Conservation (phyloP, 2,113 vertebrate genomes). For the Natator depressus region DNA sequence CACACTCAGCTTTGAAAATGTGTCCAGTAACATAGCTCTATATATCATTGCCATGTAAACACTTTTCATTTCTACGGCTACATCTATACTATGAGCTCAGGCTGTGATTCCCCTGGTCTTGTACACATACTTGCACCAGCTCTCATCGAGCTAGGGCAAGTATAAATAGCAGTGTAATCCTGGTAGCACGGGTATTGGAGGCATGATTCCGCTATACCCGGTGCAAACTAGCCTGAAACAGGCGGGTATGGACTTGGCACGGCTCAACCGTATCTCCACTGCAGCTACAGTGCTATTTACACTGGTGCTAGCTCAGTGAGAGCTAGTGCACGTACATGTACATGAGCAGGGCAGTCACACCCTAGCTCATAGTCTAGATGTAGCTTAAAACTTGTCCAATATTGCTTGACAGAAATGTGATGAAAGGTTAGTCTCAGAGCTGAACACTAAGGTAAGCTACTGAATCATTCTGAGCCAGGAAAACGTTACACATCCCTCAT, state of each 20-base stretch:
- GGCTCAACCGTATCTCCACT: background rate
- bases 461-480: background rate
- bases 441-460: background rate
- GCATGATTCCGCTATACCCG: background rate
- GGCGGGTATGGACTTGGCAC: background rate
- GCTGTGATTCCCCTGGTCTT: background rate
- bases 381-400: background rate
- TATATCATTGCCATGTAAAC: conserved; percentile 27
- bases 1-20: conserved; percentile 22
- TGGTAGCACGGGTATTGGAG: background rate
- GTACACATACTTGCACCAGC: background rate
- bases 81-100: background rate
- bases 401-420: conserved; percentile 8
- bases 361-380: background rate
- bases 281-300: background rate
- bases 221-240: background rate
- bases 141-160: background rate
- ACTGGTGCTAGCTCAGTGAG: background rate
- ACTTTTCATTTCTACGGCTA: background rate
- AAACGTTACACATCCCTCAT: background rate
- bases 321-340: background rate
- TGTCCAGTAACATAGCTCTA: background rate
- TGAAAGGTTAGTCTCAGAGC: background rate
- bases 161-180: background rate
- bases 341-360: background rate